Percentiles rank a stretch among this genome's conserved stretches.
These are phyloP conservation scores for Sebastolobus alascanus DNA, from an alignment of 2,797 vertebrate species.

Conservation along the genomic window DNA sequence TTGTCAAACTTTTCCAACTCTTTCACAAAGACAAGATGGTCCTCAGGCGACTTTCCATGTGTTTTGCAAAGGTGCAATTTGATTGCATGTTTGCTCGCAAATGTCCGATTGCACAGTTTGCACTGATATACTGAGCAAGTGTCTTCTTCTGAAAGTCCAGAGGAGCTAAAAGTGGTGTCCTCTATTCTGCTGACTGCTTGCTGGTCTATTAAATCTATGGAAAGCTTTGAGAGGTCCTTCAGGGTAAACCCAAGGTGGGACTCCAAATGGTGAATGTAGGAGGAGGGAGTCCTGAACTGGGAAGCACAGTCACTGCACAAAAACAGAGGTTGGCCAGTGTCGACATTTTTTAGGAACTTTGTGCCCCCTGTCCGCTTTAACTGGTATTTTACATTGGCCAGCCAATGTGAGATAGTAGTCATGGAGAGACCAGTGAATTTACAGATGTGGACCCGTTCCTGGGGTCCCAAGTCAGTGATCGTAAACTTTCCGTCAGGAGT, in stretches of 20 bases:
- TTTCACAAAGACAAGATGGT: conserved; percentile 97
- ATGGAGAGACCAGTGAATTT: conserved; percentile 99
- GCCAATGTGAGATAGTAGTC: conserved; percentile 99
- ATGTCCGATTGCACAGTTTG: conserved; percentile 98
- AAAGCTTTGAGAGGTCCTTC: conserved; percentile 97
- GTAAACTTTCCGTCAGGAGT: conserved; percentile 95
- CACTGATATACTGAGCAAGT: conserved; percentile 94
- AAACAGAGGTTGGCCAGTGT: conserved; percentile 98
- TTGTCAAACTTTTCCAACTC: conserved; percentile 96
- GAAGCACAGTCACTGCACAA: conserved; percentile 99
- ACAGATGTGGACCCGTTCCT: conserved; percentile 98
- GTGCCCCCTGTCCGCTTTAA: conserved; percentile 98
- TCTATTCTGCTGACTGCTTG: conserved; percentile 91
- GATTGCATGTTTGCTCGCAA: conserved; percentile 98
- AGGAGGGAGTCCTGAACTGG: conserved; percentile 98
- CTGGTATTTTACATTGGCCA: conserved; percentile 99
- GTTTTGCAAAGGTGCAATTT: conserved; percentile 99
- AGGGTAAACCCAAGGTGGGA: conserved; percentile 97
- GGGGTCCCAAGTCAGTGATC: conserved; percentile 95
- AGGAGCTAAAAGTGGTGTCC: conserved; percentile 90
- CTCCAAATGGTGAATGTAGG: conserved; percentile 97
- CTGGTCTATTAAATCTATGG: conserved; percentile 93
- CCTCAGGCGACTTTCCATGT: conserved; percentile 98
- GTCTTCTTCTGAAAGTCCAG: conserved; percentile 92
- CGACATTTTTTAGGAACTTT: conserved; percentile 99